phyloP scores from a whole-genome alignment of 2,888 invertebrate genomes.

The Graphium colonna region DNA sequence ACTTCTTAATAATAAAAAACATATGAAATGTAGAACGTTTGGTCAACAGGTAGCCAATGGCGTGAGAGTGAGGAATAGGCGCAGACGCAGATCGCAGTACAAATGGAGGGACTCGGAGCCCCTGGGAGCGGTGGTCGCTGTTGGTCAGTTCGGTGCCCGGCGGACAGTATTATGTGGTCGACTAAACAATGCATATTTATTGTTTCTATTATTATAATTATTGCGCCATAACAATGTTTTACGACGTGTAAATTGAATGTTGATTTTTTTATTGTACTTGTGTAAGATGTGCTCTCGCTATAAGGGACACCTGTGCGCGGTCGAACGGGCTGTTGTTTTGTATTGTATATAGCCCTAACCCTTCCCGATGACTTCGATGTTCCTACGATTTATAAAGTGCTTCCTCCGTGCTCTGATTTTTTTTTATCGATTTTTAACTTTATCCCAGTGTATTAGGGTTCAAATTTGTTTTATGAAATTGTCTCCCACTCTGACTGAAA shows the following conservation, averaged over 20 bases:
- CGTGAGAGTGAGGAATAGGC: constrained; percentile 35
- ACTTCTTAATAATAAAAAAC: too few relatives aligned
- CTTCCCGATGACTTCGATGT: constrained; percentile 33
- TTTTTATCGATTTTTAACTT: background rate
- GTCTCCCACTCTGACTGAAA: background rate
- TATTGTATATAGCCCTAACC: background rate
- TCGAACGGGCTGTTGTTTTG: background rate
- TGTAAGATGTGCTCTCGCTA: constrained; percentile 42
- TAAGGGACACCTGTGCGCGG: background rate
- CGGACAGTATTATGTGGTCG: constrained; percentile 22
- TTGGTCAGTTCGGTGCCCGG: constrained; percentile 4
- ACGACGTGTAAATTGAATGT: constrained; percentile 59
- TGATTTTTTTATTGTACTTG: constrained; percentile 41
- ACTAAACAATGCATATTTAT: constrained; percentile 58
- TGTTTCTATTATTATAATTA: constrained; percentile 62
- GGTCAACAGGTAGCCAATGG: constrained; percentile 52
- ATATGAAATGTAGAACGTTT: too few relatives aligned
- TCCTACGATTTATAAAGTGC: constrained; percentile 46
- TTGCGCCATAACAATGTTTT: constrained; percentile 61
- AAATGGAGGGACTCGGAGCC: background rate
- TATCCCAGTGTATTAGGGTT: constrained; percentile 10
- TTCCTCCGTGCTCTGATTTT: constrained; percentile 37
- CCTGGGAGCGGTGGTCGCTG: constrained; percentile 13
- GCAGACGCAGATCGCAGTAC: too few relatives aligned
- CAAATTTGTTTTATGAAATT: background rate